Base-by-base conservation (phyloP, 2,797 vertebrate genomes). In the Arnoldichthys spilopterus region DNA sequence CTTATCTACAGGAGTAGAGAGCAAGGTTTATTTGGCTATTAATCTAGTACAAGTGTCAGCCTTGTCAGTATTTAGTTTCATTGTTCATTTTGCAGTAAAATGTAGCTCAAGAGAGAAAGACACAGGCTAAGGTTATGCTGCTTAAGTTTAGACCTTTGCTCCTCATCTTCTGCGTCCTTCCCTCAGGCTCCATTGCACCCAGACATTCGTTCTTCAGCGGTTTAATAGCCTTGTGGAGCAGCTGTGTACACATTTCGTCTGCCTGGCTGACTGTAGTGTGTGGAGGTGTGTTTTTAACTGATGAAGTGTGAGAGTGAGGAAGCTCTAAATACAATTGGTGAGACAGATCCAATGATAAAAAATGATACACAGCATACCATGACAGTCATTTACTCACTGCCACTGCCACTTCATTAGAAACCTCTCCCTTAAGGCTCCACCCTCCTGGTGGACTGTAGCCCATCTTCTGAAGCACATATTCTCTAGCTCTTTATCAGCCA, bases 181-280 rank as follows among this genome's bases (percentile, higher is more conserved):
- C 56, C 56, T 24, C 12, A 28, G 56, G 56, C 56, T 30, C 26
- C 18, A 4, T 56, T 7, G 54, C 26, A 56, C 54, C 54, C 8
- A 56, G 22, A n/a, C 54, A 56, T 59, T 59, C 26, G 16, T 71
- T 71, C 92, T 93, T 90, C 85, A 92, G 85, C 26, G 53, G 76
- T 87, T 89, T 87, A 92, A 91, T 92, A 91, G 92, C 89, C 90
- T 92, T 87, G 89, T 88, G 76, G 86, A 91, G 86, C 83, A 85
- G 80, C 76, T 58, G 63, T 76, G 89, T 94, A 87, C 92, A 94
- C 92, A 89, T 88, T 90, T 85, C 83, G 93, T 91, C 84, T 84
- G 86, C 85, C 90, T 85, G 85, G 75, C 75, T 74, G 85, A 76
- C 80, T 79, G 79, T 40, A 75, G 73, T 53, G 26, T 81, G 81